phyloP scores from a whole-genome alignment of 2,113 vertebrate species.

The Recurvirostra avosetta region DNA sequence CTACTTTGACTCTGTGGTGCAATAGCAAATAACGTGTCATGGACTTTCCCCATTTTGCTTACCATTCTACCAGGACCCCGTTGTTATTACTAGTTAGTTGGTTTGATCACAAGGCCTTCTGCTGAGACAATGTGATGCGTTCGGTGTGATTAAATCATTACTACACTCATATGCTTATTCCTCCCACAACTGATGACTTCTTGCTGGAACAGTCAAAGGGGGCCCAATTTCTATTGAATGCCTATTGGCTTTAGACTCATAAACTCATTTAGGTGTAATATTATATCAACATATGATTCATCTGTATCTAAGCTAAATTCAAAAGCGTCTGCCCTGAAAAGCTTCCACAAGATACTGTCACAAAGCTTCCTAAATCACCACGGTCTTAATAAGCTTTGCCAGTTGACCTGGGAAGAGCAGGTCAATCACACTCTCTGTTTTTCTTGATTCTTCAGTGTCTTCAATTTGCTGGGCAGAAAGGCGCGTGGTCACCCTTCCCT shows the following conservation, averaged over 20 bases:
- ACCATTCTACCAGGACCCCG: neutral
- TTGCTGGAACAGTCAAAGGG: neutral
- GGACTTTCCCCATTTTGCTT: neutral
- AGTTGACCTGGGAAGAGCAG: neutral
- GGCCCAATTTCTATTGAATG: neutral
- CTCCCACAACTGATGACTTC: neutral
- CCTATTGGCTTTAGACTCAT: neutral
- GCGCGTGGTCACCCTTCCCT: fast-evolving
- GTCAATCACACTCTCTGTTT: neutral
- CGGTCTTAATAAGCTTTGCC: neutral
- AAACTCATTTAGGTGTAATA: neutral
- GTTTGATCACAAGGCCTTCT: neutral
- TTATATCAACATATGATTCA: neutral
- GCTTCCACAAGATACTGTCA: neutral
- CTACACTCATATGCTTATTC: neutral
- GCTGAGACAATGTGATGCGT: neutral
- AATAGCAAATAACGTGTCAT: neutral
- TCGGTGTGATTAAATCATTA: neutral
- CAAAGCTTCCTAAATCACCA: neutral
- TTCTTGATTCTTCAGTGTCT: neutral
- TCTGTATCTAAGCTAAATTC: neutral
- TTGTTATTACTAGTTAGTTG: neutral
- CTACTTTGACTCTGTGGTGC: neutral
- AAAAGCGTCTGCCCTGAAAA: neutral
- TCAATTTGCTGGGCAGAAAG: neutral